These are phyloP conservation scores for Mycteria americana DNA, from an alignment of 2,797 vertebrate species.

Conservation along the genomic window DNA sequence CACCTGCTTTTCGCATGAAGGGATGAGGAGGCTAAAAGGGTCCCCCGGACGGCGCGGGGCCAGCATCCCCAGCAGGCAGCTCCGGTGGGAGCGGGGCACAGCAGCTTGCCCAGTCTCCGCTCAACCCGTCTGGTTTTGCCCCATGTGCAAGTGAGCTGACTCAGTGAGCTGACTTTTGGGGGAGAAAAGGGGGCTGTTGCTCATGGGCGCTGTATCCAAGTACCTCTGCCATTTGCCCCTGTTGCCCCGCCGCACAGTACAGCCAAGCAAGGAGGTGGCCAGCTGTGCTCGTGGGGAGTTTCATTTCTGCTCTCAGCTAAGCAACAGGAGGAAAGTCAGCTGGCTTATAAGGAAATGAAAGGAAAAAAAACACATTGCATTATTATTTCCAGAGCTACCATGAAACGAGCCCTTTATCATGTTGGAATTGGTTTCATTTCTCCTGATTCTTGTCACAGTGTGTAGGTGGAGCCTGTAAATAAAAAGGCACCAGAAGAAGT, in stretches of 20 bases:
- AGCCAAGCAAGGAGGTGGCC: not conserved
- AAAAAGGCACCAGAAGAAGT: not conserved
- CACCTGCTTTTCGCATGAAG: not conserved
- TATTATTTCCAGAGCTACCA: not conserved
- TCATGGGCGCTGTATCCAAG: not conserved
- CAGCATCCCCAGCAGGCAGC: not conserved
- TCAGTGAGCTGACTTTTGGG: not conserved
- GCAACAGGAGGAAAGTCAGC: not conserved
- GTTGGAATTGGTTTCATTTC: not conserved
- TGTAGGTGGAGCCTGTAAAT: conserved; percentile 13
- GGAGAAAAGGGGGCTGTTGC: not conserved
- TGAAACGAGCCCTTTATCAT: rapidly evolving
- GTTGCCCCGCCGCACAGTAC: rapidly evolving
- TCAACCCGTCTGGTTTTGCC: not conserved
- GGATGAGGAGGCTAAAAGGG: not conserved
- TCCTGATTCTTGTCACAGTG: not conserved
- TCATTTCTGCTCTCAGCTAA: not conserved
- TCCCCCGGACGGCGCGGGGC: not conserved
- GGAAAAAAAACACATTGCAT: rapidly evolving
- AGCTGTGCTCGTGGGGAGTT: not conserved
- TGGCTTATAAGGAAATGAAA: not conserved
- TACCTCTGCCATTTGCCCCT: not conserved
- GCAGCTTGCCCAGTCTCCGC: not conserved
- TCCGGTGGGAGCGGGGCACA: rapidly evolving
- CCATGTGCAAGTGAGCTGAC: rapidly evolving